A percentile compares a stretch with the other conserved stretches of the same genome.
phyloP scores from a whole-genome alignment of 2,113 vertebrate genomes.

The Narcine bancroftii region DNA sequence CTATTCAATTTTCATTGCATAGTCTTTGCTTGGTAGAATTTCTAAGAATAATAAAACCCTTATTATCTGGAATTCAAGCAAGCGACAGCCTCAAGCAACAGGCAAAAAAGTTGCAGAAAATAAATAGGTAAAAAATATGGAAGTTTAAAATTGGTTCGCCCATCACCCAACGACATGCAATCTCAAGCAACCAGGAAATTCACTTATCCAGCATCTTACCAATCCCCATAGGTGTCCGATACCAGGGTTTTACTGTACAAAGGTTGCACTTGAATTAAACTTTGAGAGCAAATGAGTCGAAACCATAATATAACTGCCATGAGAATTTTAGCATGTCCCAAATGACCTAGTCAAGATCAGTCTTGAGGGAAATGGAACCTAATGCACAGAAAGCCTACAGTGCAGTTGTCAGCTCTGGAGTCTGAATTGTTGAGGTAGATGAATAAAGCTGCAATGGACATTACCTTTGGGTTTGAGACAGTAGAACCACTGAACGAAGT shows the following conservation, averaged over 20 bases:
- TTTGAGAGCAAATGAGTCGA: not conserved
- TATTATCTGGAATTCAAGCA: too few relatives aligned
- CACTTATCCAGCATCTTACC: too few relatives aligned
- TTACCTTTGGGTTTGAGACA: conserved; percentile 76
- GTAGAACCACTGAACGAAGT: conserved; percentile 74
- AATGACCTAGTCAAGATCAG: not conserved
- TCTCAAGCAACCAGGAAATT: too few relatives aligned
- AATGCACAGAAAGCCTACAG: not conserved
- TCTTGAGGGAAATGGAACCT: not conserved
- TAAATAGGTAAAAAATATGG: too few relatives aligned
- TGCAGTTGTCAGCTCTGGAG: not conserved
- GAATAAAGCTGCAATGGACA: not conserved
- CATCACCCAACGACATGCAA: too few relatives aligned
- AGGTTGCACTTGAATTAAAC: too few relatives aligned
- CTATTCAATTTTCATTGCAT: not conserved
- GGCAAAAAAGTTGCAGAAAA: too few relatives aligned
- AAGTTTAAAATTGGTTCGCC: too few relatives aligned
- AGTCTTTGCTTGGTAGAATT: not conserved
- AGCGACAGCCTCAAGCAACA: too few relatives aligned
- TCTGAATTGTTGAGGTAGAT: not conserved
- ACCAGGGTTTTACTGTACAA: too few relatives aligned
- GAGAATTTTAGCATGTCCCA: not conserved
- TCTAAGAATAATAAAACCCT: too few relatives aligned
- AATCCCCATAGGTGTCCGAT: too few relatives aligned
- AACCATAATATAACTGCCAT: not conserved